Conservation (phyloP, 1,140 invertebrate genomes). For the Macrotrachela quadricornifera region DNA sequence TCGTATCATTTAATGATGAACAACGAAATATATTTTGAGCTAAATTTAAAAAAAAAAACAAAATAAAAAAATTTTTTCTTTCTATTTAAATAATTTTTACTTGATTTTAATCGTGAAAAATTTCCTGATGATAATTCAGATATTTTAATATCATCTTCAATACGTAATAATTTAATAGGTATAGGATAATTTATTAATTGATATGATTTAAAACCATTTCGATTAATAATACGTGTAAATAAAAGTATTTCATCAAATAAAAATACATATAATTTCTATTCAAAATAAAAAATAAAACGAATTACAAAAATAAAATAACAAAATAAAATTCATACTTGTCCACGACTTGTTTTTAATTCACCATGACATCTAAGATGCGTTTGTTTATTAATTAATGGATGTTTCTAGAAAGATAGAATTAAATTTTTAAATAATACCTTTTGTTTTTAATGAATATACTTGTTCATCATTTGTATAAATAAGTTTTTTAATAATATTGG, state of each 20-base stretch:
- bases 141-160: slow-evolving; percentile 21
- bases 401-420: no score
- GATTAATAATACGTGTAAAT: slow-evolving; percentile 27
- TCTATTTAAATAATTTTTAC: background rate
- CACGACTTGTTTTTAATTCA: no score
- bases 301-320: no score
- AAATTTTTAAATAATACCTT: no score
- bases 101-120: slow-evolving; percentile 17
- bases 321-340: no score
- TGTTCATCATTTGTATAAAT: slow-evolving; percentile 29
- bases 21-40: slow-evolving; percentile 23
- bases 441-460: no score
- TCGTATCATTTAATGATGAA: slow-evolving; percentile 21
- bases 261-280: slow-evolving; percentile 36
- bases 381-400: no score
- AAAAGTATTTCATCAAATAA: slow-evolving; percentile 35
- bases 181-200: slow-evolving; percentile 33
- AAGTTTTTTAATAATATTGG: slow-evolving; percentile 29
- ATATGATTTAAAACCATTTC: slow-evolving; percentile 19
- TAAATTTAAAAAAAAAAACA: slow-evolving; percentile 13
- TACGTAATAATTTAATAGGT: slow-evolving; percentile 22
- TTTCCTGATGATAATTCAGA: slow-evolving; percentile 16
- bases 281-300: slow-evolving; percentile 10
- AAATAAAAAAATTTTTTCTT: background rate
- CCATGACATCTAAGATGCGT: no score